These are phyloP conservation scores for Caenorhabditis sp. DNA, from an alignment of 2,888 invertebrate genomes.

Conservation along the genomic window DNA sequence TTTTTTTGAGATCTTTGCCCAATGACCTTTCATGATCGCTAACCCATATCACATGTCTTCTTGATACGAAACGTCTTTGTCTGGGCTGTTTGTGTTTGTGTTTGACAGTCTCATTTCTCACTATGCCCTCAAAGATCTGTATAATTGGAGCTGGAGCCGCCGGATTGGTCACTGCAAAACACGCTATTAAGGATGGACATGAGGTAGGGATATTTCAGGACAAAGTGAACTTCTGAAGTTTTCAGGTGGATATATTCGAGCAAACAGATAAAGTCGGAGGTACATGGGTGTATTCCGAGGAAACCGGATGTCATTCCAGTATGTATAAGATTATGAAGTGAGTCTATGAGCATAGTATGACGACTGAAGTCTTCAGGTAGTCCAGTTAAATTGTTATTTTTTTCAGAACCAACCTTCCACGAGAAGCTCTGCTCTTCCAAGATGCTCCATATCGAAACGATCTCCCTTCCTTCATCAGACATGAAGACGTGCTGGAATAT, in stretches of 20 bases:
- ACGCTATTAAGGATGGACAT: conserved; percentile 61
- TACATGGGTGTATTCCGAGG: conserved; percentile 88
- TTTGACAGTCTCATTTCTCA: no score
- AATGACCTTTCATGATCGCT: no score
- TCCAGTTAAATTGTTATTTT: no score
- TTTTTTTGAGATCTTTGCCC: no score
- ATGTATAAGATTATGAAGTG: conserved; percentile 94
- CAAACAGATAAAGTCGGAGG: conserved; percentile 90
- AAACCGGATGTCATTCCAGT: conserved; percentile 87
- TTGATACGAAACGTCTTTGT: no score
- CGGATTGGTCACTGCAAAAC: conserved; percentile 85
- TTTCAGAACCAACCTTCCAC: conserved; percentile 92
- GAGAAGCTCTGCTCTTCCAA: conserved; percentile 94
- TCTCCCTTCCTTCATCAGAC: conserved; percentile 87
- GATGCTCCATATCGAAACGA: conserved; percentile 89
- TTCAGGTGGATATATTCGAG: conserved; percentile 87
- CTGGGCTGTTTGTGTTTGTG: no score
- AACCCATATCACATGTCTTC: no score
- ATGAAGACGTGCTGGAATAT: conserved; percentile 84
- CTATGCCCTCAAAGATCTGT: conserved; percentile 85
- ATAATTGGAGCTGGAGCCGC: conserved; percentile 94
- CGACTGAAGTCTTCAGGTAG: no score
- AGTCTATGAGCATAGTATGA: no score
- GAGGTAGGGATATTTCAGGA: conserved; percentile 33
- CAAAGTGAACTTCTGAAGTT: not conserved